Base-by-base conservation (phyloP, 2,888 invertebrate species). In the Neoitamus cyanurus region DNA sequence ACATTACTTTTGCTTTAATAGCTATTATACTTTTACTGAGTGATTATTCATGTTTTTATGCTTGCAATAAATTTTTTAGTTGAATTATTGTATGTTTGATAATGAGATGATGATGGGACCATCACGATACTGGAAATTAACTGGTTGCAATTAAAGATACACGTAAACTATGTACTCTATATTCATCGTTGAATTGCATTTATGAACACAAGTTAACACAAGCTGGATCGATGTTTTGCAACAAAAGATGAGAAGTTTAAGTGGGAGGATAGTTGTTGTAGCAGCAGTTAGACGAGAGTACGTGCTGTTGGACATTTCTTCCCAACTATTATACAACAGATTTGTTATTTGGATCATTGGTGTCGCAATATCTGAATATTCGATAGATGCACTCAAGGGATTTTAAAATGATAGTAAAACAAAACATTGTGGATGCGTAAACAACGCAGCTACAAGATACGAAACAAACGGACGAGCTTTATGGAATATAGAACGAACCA, bases 1-100 rank as follows among this genome's bases (percentile, higher is more conserved):
- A 77, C 77, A 77, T 42, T 58, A 58, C 20, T 31, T 77, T 77
- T 46, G 77, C 46, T 46, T 77, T 77, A 42, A 77, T 77, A 77
- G 36, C 73, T 73, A 77, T 77, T 77, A 42, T 77, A 77, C 31
- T 77, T 30, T 58, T 30, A 37, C 42, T 77, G 77, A 42, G 77
- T 77, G 77, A 77, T 77, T 77, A 77, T 58, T 58, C 37, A 77
- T 77, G 46, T 46, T 46, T 46, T 36, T 20, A 37, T 58, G 58
- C 5, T 58, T 58, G 58, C 58, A 58, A 58, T 75, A 25, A 36
- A 20, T 25, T 34, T 77, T 46, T 46, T 77, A 77, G 46, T 77
- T 46, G 73, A 31, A 20, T 73, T 73, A 73, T 73, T 73, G 31
- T 68, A 36, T 58, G 58, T 58, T 58, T 73, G 13, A 73, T 36